A percentile compares a stretch with the other conserved stretches of the same genome.
Conservation (phyloP, 2,113 vertebrate species). For the Laticauda colubrina region DNA sequence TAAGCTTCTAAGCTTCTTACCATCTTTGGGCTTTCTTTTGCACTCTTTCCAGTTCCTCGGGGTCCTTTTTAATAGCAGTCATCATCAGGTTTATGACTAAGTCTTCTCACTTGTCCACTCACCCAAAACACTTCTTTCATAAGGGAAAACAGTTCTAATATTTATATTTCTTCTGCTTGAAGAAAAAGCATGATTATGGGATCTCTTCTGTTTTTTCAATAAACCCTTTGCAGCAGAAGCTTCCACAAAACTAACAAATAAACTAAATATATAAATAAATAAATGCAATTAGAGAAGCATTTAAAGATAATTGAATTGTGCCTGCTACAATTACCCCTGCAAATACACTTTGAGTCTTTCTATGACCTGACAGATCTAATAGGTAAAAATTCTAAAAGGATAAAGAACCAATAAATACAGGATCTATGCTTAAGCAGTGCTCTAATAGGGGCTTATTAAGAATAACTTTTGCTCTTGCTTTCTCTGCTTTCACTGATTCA, state of each 20-base stretch:
- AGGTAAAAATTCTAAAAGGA: slow-evolving; percentile 49
- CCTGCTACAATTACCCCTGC: slow-evolving; percentile 45
- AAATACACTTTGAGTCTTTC: slow-evolving; percentile 52
- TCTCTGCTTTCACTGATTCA: slow-evolving; percentile 21
- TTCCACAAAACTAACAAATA: slow-evolving; percentile 34
- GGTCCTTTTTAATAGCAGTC: not conserved
- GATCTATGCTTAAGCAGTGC: slow-evolving; percentile 38
- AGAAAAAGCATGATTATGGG: slow-evolving; percentile 9
- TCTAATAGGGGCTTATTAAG: slow-evolving; percentile 52
- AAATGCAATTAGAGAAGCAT: slow-evolving; percentile 43
- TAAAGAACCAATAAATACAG: slow-evolving; percentile 51
- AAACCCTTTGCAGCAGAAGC: slow-evolving; percentile 23
- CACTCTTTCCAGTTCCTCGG: not conserved
- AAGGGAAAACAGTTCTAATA: not conserved
- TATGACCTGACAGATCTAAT: slow-evolving; percentile 58
- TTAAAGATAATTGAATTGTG: slow-evolving; percentile 55
- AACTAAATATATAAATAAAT: not conserved
- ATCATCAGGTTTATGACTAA: slow-evolving; percentile 6
- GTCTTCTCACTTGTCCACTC: not conserved
- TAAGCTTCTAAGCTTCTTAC: not conserved
- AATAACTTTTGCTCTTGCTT: slow-evolving; percentile 12
- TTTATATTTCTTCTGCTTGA: slow-evolving; percentile 9
- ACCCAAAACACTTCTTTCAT: not conserved
- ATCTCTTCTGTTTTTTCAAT: slow-evolving; percentile 27
- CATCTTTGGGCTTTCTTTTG: not conserved